These are phyloP conservation scores for Campoletis raptor DNA, from an alignment of 2,888 invertebrate genomes.

Conservation along the genomic window DNA sequence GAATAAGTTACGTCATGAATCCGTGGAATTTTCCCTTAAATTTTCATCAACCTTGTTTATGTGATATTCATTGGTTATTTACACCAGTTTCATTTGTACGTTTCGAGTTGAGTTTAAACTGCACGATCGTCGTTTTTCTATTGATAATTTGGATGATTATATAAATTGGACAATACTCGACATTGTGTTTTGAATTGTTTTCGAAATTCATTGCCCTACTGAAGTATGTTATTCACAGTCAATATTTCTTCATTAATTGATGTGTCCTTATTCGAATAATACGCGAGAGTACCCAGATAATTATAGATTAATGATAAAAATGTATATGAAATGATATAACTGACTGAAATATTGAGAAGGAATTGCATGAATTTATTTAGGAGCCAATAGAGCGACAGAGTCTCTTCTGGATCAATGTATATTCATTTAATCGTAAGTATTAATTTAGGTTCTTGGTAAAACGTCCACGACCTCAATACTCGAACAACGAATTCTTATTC, in stretches of 20 bases:
- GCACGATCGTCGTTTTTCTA: background rate
- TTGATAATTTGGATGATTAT: background rate
- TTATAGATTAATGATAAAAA: background rate
- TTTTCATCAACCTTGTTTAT: too few species aligned
- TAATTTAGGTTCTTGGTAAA: slow-evolving; percentile 40
- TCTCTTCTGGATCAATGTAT: slow-evolving; percentile 1
- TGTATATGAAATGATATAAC: background rate
- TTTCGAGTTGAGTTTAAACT: background rate
- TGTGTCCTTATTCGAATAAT: background rate
- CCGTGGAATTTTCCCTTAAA: too few species aligned
- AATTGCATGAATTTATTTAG: slow-evolving; percentile 25
- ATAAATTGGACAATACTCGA: too few species aligned
- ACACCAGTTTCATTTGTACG: too few species aligned
- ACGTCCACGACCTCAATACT: slow-evolving; percentile 36
- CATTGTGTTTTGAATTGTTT: too few species aligned
- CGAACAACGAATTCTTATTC: slow-evolving; percentile 37
- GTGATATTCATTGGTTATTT: too few species aligned
- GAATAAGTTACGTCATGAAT: too few species aligned
- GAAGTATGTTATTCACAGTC: too few species aligned
- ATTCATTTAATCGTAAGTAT: background rate
- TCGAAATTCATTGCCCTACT: too few species aligned
- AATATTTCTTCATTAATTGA: background rate
- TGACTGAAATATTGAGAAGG: slow-evolving; percentile 12
- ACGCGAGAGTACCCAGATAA: too few species aligned
- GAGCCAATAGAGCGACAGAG: slow-evolving; percentile 15